A percentile compares a stretch with the other conserved stretches of the same genome.
These are phyloP conservation scores for Smutsia gigantea DNA, from an alignment of 2,797 vertebrate species.

Conservation along the genomic window DNA sequence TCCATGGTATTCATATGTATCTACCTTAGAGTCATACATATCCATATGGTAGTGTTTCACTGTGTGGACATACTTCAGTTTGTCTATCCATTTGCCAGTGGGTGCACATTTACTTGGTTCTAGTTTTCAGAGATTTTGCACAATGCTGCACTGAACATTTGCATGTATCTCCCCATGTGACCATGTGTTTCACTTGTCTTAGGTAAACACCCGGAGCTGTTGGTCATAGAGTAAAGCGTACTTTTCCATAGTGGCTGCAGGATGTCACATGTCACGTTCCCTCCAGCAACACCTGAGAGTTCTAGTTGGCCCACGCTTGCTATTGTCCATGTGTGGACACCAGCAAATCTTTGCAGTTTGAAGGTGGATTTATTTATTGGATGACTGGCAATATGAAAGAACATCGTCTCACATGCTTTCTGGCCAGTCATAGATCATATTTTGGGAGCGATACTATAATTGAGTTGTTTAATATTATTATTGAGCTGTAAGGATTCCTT, in stretches of 20 bases:
- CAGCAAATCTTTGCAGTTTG: neutral
- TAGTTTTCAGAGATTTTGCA: neutral
- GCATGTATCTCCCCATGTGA: accelerated
- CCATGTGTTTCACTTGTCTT: accelerated
- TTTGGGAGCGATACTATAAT: neutral
- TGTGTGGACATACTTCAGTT: neutral
- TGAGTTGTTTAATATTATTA: no score
- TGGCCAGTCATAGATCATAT: accelerated
- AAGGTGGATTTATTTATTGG: neutral
- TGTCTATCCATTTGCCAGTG: neutral
- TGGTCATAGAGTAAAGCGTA: accelerated
- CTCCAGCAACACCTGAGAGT: neutral
- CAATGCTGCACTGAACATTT: accelerated
- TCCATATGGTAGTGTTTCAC: neutral
- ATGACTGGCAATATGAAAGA: accelerated
- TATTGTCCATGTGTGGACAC: neutral
- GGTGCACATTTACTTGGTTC: accelerated
- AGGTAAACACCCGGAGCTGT: neutral
- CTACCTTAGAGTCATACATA: no score
- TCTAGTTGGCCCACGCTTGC: neutral
- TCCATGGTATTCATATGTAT: neutral
- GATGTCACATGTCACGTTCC: neutral
- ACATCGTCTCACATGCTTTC: neutral
- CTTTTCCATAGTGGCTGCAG: neutral
- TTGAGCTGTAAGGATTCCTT: no score